These are phyloP conservation scores for Piscicola geometra DNA, from an alignment of 2,888 invertebrate species.

Conservation along the genomic window DNA sequence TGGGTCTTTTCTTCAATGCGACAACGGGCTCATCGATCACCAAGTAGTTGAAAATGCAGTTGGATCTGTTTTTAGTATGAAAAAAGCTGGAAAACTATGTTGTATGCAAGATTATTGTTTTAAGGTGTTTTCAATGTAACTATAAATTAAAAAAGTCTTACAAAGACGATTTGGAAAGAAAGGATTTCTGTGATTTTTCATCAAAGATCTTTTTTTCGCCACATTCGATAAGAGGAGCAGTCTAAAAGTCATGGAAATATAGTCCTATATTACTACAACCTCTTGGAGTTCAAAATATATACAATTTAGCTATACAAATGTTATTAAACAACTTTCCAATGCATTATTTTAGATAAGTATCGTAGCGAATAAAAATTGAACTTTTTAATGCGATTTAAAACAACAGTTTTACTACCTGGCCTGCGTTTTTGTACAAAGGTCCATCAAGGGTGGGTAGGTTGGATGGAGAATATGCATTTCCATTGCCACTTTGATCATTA, in stretches of 20 bases:
- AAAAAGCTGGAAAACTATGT: neutral
- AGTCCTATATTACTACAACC: neutral
- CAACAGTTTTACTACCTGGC: too few species aligned
- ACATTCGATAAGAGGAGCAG: too few species aligned
- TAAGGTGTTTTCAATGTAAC: too few species aligned
- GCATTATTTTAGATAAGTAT: too few species aligned
- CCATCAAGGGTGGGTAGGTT: neutral
- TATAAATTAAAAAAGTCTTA: neutral
- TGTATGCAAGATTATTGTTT: neutral
- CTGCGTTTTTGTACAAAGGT: neutral
- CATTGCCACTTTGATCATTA: neutral
- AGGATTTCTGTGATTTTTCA: neutral
- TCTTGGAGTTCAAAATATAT: too few species aligned
- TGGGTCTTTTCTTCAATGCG: neutral
- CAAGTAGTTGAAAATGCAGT: neutral
- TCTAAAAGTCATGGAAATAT: neutral
- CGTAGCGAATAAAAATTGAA: too few species aligned
- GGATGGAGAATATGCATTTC: neutral
- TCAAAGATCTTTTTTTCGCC: neutral
- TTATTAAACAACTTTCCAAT: too few species aligned
- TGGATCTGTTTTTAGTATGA: neutral
- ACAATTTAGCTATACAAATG: too few species aligned
- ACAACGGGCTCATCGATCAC: neutral
- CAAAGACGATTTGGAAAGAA: neutral
- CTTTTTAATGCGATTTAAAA: too few species aligned